Evolutionary conservation across 1,140 invertebrate genomes (phyloP).

Genomic region (Drosophila cardini): DNA sequence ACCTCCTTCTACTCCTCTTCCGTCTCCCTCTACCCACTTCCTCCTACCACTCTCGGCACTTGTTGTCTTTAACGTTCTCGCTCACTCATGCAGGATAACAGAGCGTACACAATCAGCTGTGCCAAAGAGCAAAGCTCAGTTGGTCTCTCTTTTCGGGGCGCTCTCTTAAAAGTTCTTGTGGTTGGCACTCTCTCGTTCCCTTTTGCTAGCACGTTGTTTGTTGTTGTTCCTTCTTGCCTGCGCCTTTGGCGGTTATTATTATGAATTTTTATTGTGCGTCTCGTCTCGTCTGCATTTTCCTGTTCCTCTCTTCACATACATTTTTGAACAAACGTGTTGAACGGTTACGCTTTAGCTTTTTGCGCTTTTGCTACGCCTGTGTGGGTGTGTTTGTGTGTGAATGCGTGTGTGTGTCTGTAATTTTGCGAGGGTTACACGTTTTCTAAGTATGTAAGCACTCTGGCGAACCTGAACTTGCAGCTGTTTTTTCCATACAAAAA

Average conservation of each 20-base stretch:
- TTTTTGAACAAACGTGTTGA: conserved; percentile 69
- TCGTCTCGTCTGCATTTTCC: conserved; percentile 23
- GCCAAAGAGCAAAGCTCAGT: conserved; percentile 26
- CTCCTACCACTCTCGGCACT: conserved; percentile 13
- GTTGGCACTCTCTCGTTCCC: conserved; percentile 1
- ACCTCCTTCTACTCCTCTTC: no score
- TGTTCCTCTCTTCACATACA: conserved; percentile 51
- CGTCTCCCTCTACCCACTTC: no score
- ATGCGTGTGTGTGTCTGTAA: conserved; percentile 58
- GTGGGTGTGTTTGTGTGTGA: conserved; percentile 13
- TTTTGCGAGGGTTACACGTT: conserved; percentile 63
- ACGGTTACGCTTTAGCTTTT: conserved; percentile 52
- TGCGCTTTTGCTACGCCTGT: conserved; percentile 11
- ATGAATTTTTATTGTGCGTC: conserved; percentile 51
- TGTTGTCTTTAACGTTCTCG: conserved; percentile 19
- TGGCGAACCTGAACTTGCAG: conserved; percentile 71
- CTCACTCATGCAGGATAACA: conserved; percentile 23
- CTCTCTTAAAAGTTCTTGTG: conserved; percentile 11
- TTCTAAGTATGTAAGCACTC: conserved; percentile 28
- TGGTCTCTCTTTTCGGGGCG: background rate
- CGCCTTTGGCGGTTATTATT: conserved; percentile 56
- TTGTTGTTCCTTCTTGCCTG: conserved; percentile 17
- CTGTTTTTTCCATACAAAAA: conserved; percentile 63
- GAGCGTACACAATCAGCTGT: conserved; percentile 3
- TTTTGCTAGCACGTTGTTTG: conserved; percentile 61